These are phyloP conservation scores for Aphelocoma coerulescens DNA, from an alignment of 2,113 vertebrate species.

Conservation along the genomic window DNA sequence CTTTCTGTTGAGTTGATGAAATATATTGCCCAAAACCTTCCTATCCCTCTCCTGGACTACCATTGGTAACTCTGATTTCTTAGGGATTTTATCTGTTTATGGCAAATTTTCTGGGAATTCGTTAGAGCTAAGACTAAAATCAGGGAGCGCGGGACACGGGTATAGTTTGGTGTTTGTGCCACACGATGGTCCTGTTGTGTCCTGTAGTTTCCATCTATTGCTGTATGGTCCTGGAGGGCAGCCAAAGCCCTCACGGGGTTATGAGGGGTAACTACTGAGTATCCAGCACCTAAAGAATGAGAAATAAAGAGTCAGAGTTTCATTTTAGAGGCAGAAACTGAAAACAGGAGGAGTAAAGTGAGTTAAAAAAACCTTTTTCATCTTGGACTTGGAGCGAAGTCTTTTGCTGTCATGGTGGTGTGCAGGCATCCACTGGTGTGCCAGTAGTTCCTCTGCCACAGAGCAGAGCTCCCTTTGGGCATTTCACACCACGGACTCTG, in stretches of 20 bases:
- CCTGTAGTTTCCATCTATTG: not conserved
- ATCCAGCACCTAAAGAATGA: not conserved
- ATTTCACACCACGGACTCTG: not conserved
- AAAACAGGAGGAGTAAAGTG: not conserved
- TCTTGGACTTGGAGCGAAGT: not conserved
- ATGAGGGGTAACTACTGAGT: not conserved
- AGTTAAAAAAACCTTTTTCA: not conserved
- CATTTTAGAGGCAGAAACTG: not conserved
- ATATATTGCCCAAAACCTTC: not conserved
- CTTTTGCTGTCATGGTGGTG: not conserved
- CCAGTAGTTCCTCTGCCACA: not conserved
- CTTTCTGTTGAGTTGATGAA: not conserved
- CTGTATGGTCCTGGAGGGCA: not conserved
- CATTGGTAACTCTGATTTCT: not conserved
- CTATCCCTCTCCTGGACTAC: not conserved
- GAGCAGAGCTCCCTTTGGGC: not conserved
- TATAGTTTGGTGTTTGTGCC: not conserved
- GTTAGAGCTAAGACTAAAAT: not conserved
- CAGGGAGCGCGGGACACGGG: accelerated
- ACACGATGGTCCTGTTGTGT: not conserved
- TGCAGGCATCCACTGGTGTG: not conserved
- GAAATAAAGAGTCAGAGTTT: not conserved
- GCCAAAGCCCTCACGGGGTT: not conserved
- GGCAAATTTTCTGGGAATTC: not conserved
- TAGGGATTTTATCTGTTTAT: not conserved